These are phyloP conservation scores for Cepaea nemoralis DNA, from an alignment of 1,140 invertebrate genomes.

Conservation along the genomic window DNA sequence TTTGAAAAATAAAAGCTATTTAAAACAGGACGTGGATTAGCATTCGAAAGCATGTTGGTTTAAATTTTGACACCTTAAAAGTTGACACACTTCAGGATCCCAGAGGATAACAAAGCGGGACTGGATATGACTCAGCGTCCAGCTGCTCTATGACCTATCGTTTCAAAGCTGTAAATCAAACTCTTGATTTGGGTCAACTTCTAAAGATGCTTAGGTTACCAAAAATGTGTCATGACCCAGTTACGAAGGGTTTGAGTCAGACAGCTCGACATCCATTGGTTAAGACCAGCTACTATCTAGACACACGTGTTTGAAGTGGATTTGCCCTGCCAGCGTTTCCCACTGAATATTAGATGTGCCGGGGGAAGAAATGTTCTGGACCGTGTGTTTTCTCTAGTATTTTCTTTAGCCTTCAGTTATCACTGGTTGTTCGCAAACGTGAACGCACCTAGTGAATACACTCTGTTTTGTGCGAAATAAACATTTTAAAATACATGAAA, in stretches of 20 bases:
- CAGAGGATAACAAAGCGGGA: background rate
- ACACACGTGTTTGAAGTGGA: background rate
- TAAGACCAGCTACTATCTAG: background rate
- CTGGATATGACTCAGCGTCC: background rate
- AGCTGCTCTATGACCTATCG: background rate
- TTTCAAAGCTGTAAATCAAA: background rate
- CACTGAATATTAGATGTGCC: background rate
- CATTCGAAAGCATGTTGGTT: too few relatives aligned
- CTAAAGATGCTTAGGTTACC: background rate
- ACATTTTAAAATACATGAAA: too few relatives aligned
- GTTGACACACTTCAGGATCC: too few relatives aligned
- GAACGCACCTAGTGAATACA: too few relatives aligned
- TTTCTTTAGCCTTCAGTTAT: too few relatives aligned
- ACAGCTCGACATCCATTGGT: background rate
- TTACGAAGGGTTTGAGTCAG: background rate
- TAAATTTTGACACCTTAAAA: too few relatives aligned
- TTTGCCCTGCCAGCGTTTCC: background rate
- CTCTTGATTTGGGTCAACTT: background rate
- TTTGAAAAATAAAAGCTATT: too few relatives aligned
- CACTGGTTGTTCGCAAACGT: too few relatives aligned
- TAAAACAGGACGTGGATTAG: too few relatives aligned
- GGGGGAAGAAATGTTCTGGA: background rate
- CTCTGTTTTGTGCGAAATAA: too few relatives aligned
- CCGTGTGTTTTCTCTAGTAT: too few relatives aligned
- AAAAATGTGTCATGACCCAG: background rate